Percentiles rank a stretch among this genome's conserved stretches.
Evolutionary conservation across 2,797 vertebrate species (phyloP).

Genomic region (Sebastes paucispinis): DNA sequence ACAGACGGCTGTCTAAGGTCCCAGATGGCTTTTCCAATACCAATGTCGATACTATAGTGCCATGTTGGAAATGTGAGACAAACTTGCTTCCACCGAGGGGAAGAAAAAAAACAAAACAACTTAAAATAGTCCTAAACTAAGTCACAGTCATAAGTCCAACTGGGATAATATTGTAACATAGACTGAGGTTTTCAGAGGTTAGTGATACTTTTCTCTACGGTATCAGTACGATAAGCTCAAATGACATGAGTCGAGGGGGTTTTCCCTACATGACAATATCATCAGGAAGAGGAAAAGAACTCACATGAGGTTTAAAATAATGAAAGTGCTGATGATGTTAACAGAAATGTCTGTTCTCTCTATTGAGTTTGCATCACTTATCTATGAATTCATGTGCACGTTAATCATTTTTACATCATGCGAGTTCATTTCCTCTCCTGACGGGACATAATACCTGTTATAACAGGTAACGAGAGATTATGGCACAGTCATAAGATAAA

Average conservation of each 20-base stretch:
- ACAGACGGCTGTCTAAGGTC: constrained; percentile 70
- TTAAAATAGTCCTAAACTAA: constrained; percentile 72
- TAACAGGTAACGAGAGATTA: constrained; percentile 82
- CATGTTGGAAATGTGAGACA: constrained; percentile 72
- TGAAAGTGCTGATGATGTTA: constrained; percentile 39
- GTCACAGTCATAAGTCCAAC: constrained; percentile 73
- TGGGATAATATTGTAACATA: constrained; percentile 69
- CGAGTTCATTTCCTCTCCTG: constrained; percentile 57
- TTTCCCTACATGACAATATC: constrained; percentile 60
- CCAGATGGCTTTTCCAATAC: constrained; percentile 69
- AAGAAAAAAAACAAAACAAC: constrained; percentile 37
- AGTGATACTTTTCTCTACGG: constrained; percentile 68
- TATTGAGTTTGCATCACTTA: background rate
- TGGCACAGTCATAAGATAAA: constrained; percentile 84
- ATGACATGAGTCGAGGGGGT: constrained; percentile 56
- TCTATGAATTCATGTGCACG: background rate
- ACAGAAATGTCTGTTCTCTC: constrained; percentile 1
- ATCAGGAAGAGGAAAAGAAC: constrained; percentile 55
- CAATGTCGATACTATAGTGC: constrained; percentile 67
- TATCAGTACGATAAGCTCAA: constrained; percentile 67
- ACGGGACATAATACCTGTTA: constrained; percentile 77
- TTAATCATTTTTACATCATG: constrained; percentile 25
- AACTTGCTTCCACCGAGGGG: constrained; percentile 52
- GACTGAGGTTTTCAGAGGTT: constrained; percentile 76
- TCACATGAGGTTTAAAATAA: constrained; percentile 36